Base-by-base conservation (phyloP, 1,140 invertebrate species). In the Drosophila triauraria region DNA sequence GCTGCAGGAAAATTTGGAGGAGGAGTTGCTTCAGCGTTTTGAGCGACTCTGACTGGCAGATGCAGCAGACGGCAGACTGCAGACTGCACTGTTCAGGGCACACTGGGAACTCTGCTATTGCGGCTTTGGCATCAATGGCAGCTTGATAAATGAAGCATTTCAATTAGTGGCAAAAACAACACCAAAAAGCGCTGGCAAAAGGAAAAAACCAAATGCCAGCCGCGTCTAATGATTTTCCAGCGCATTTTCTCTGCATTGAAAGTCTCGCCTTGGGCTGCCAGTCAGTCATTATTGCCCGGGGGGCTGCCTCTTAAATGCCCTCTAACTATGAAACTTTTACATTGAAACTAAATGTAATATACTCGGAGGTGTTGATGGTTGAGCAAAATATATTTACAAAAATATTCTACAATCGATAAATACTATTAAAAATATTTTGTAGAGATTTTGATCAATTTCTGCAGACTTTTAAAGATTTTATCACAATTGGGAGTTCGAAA, bases 91-190 rank as follows among this genome's bases (percentile, higher is more conserved):
- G 51, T 53, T 35, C 51, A 53, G 51, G 50, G 51, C 13, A 8
- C 20, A 20, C 27, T 30, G 27, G 27, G 27, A 30, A 7, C 27
- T 30, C 53, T 56, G 20, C 35, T 4, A 25, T 20, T 75, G 61
- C 58, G 65, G 81, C 54, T 54, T 61, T 57, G 63, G 75, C 72
- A 78, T 78, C 75, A 67, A 86, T 82, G 74, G 78, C 79, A 82
- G 57, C 79, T 70, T 85, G 79, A 87, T 87, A 82, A 87, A 87
- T 86, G 85, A 86, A 78, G 67, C 69, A 82, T 82, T 86, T 87
- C 83, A 82, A 87, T 87, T 86, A 86, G 76, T 75, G 80, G 60
- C 65, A 64, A 82, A 84, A 82, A 78, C 61, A 61, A 70, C 46
- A 58, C 46, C 67, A 47, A 67, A 56, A 43, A 27, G 35, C 38